Percentiles rank a stretch among this genome's conserved stretches.
These are phyloP conservation scores for Neodiprion pinetum DNA, from an alignment of 1,140 invertebrate genomes.

Conservation along the genomic window DNA sequence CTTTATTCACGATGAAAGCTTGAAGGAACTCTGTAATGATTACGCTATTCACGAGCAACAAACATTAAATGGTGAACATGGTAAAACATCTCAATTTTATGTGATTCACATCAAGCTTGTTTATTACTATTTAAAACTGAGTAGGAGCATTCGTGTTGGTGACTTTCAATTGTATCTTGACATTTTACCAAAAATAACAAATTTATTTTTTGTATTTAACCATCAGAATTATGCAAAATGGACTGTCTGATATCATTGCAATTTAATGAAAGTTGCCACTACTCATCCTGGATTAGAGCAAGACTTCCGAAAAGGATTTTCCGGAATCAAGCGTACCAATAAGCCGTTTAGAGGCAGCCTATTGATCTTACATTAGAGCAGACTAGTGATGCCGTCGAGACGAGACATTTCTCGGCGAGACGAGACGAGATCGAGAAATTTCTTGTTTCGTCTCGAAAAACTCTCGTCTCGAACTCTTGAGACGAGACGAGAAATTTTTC, in stretches of 20 bases:
- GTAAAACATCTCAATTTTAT: conserved; percentile 24
- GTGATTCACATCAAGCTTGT: conserved; percentile 15
- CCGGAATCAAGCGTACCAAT: conserved; percentile 29
- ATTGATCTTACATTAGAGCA: conserved; percentile 40
- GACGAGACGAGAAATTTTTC: too few species aligned
- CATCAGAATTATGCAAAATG: conserved; percentile 12
- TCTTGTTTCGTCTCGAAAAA: too few species aligned
- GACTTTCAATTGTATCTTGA: neutral
- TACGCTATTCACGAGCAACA: conserved; percentile 24
- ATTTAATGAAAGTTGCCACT: conserved; percentile 27
- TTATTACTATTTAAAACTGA: neutral
- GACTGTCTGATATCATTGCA: conserved; percentile 14
- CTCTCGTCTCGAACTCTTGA: too few species aligned
- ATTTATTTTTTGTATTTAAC: conserved; percentile 15
- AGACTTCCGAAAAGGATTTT: conserved; percentile 30
- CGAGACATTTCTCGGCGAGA: conserved; percentile 24
- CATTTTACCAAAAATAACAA: conserved; percentile 7
- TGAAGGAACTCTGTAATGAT: conserved; percentile 26
- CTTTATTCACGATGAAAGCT: conserved; percentile 34
- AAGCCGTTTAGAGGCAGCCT: conserved; percentile 36
- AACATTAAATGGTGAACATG: conserved; percentile 19
- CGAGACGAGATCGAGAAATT: neutral
- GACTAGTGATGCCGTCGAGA: conserved; percentile 35
- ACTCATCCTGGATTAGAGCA: conserved; percentile 36
- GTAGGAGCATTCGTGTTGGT: too few species aligned